phyloP scores from a whole-genome alignment of 2,888 invertebrate genomes.

The Auanema sp. region DNA sequence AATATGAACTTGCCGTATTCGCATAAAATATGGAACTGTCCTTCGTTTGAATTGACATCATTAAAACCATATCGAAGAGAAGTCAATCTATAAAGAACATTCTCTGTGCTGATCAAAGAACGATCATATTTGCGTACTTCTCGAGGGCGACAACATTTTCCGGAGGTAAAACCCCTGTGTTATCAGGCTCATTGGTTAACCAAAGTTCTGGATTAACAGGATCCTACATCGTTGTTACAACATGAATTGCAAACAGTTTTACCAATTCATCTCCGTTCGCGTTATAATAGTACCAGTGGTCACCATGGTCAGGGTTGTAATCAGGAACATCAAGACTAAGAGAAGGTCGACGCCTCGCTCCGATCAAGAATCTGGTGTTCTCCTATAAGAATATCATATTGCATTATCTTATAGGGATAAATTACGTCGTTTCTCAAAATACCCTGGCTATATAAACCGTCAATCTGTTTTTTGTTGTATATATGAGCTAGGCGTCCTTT shows the following conservation, averaged over 20 bases:
- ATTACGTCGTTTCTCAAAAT: too few species aligned
- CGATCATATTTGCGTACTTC: slow-evolving; percentile 2
- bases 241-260: too few species aligned
- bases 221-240: slow-evolving; percentile 1
- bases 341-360: too few species aligned
- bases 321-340: too few species aligned
- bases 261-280: too few species aligned
- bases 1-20: slow-evolving; percentile 20
- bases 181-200: slow-evolving; percentile 22
- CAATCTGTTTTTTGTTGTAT: slow-evolving; percentile 15
- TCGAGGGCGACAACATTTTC: slow-evolving; percentile 25
- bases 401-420: too few species aligned
- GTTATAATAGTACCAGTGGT: too few species aligned
- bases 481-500: slow-evolving; percentile 11
- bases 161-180: slow-evolving; percentile 10
- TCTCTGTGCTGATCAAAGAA: too few species aligned
- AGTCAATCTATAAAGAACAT: too few species aligned
- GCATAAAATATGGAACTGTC: slow-evolving; percentile 21
- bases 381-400: too few species aligned
- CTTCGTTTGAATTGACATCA: slow-evolving; percentile 21
- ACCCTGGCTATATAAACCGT: neutral
- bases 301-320: too few species aligned
- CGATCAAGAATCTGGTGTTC: too few species aligned
- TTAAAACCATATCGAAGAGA: slow-evolving; percentile 11
- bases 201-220: slow-evolving; percentile 17